These are phyloP conservation scores for Sylvilagus floridanus DNA, from an alignment of 2,797 vertebrate species.

Conservation along the genomic window DNA sequence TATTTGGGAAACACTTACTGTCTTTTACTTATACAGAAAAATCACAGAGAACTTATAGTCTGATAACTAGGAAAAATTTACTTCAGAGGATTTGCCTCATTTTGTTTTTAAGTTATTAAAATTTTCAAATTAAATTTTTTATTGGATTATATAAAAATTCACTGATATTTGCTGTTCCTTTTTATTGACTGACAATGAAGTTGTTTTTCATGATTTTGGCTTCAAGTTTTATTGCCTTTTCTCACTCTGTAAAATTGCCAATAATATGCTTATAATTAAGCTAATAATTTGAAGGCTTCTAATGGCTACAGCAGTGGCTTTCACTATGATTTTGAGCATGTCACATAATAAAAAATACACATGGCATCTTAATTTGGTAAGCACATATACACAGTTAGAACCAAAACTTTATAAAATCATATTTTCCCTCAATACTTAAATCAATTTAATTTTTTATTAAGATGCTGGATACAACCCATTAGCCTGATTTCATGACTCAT, in stretches of 20 bases:
- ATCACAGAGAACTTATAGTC: neutral
- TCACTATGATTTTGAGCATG: neutral
- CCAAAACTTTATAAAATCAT: slow-evolving; percentile 10
- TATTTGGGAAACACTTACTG: neutral
- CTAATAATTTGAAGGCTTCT: neutral
- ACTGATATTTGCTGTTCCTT: neutral
- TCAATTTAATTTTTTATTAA: slow-evolving; percentile 28
- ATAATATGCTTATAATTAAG: neutral
- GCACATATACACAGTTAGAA: neutral
- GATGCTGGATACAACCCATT: neutral
- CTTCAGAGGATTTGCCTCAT: neutral
- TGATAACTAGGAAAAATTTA: neutral
- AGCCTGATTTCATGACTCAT: neutral
- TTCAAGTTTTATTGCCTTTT: neutral
- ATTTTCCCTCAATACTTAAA: neutral
- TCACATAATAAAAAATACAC: neutral
- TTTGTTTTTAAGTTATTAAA: slow-evolving; percentile 5
- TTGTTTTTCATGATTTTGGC: slow-evolving; percentile 38
- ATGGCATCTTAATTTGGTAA: slow-evolving; percentile 6
- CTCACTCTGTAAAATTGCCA: neutral
- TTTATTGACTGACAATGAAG: neutral
- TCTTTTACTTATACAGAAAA: neutral
- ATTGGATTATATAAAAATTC: neutral
- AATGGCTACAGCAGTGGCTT: neutral
- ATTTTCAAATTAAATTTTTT: neutral